Evolutionary conservation across 2,888 invertebrate species (phyloP), one percentile per base, ranked within the genome.

Genomic region (Kuschelorhynchus macadamiae): DNA sequence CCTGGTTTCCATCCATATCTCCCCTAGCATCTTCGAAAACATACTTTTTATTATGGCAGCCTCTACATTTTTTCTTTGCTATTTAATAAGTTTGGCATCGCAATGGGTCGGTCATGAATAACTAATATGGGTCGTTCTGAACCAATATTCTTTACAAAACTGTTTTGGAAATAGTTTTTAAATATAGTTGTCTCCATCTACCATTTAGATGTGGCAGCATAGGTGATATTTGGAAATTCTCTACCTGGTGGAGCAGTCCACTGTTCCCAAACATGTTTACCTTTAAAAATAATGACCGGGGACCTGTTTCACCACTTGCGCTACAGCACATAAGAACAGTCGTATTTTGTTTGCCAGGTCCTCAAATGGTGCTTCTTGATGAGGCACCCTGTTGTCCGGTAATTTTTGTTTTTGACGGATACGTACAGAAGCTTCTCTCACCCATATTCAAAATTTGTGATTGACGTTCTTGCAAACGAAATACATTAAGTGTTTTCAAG

Each of bases 321-420:
- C 25, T 25, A 7, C 25, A 25, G 7, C 4, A 81, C 41, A 75
- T 67, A 59, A 79, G 71, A 44, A 80, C 73, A 21, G 78, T 79
- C 16, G 73, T 76, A 63, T 80, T 61, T 12, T 50, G 25, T 25
- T 25, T 25, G 4, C 25, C 25, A 7, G 25, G 25, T 5, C 25
- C 25, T 5, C 25, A 5, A 7, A 25, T 25, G 3, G 25, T 25
- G 3, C 25, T 18, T 46, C 3, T n/a, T 16, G 12, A 46, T n/a
- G 78, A 74, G 73, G 72, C 77, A 20, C 78, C 77, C 9, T 76
- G 70, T 8, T 50, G 16, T 5, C 20, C 20, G 50, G 39, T 41
- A 56, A 56, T 56, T 56, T 56, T 56, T 20, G 21, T 44, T 21
- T 14, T 56, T 56, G 30, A 56, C 12, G 56, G 44, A 56, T 44